Evolutionary conservation across 2,113 vertebrate genomes (phyloP).

Genomic region (Chloroceryle aenea): DNA sequence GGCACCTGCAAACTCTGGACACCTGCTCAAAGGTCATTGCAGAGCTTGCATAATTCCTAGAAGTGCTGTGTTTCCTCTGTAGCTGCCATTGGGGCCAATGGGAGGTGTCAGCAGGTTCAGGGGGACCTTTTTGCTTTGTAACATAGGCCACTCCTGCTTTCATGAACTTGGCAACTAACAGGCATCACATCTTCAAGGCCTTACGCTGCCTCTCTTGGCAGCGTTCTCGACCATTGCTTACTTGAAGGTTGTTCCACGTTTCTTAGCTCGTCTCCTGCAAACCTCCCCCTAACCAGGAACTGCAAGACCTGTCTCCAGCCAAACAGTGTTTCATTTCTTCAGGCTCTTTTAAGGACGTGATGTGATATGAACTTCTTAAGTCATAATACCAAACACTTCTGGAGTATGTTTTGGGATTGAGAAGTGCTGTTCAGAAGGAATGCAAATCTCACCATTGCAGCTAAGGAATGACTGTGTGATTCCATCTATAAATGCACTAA

Average conservation of each 20-base stretch:
- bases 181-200: background rate
- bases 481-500: background rate
- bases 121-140: background rate
- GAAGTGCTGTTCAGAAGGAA: background rate
- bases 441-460: background rate
- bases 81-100: background rate
- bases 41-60: background rate
- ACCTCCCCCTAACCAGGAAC: background rate
- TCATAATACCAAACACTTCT: background rate
- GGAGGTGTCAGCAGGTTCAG: background rate
- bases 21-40: background rate
- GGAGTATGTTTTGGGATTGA: background rate
- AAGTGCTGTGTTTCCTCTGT: background rate
- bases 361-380: background rate
- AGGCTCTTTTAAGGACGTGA: background rate
- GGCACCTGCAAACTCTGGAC: background rate
- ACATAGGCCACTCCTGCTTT: background rate
- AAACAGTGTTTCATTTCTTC: background rate
- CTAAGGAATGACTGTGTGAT: background rate
- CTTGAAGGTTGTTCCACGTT: background rate
- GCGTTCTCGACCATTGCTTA: accelerated
- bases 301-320: background rate
- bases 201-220: background rate
- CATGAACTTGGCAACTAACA: background rate
- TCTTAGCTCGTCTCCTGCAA: background rate